phyloP scores from a whole-genome alignment of 2,113 vertebrate genomes.

The Catagonus wagneri region DNA sequence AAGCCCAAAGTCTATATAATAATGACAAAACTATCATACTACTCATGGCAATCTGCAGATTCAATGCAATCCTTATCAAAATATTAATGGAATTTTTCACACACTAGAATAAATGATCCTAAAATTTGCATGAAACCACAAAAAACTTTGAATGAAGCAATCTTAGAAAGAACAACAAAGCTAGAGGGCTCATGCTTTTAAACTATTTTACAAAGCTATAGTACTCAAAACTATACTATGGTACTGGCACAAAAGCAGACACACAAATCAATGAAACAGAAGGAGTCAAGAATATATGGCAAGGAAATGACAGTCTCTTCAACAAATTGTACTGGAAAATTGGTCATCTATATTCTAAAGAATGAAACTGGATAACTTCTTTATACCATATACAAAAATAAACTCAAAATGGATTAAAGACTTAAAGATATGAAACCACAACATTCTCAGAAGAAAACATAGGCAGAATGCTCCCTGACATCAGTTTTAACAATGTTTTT shows the following conservation, averaged over 20 bases:
- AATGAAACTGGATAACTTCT: background rate
- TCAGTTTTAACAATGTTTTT: background rate
- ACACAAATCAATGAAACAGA: background rate
- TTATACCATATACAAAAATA: background rate
- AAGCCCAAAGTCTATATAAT: background rate
- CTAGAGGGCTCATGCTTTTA: background rate
- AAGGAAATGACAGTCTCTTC: background rate
- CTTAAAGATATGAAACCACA: background rate
- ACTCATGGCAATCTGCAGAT: no score
- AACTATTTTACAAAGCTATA: background rate
- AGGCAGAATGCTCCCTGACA: background rate
- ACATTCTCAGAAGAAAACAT: background rate
- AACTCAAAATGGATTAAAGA: background rate
- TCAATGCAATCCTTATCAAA: no score
- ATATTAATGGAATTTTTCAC: no score
- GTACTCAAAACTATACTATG: background rate
- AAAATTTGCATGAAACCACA: background rate
- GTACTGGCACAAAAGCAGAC: background rate
- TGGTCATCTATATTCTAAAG: background rate
- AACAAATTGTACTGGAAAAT: background rate
- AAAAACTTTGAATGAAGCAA: background rate
- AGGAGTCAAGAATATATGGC: background rate
- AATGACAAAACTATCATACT: background rate
- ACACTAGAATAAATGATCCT: no score
- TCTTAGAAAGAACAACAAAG: background rate